phyloP scores from a whole-genome alignment of 1,140 invertebrate species.

The Tetramorium simillimum region DNA sequence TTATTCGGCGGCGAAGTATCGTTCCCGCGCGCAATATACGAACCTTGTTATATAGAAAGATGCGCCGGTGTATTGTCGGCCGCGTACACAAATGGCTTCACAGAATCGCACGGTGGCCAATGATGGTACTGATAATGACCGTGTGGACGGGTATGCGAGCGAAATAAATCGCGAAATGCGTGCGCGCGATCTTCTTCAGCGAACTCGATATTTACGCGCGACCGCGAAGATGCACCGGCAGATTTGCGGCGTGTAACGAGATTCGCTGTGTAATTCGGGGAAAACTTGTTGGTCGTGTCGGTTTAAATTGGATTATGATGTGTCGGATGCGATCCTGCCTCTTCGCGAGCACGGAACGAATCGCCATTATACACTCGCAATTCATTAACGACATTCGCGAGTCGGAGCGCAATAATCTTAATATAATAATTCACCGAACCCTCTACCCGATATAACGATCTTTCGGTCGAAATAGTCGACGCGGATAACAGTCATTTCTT shows the following conservation, averaged over 20 bases:
- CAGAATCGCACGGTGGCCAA: constrained; percentile 58
- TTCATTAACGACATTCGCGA: constrained; percentile 20
- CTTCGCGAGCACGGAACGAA: not conserved
- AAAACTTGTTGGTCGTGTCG: constrained; percentile 4
- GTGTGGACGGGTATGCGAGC: constrained; percentile 17
- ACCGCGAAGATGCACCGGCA: constrained; percentile 21
- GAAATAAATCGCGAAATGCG: constrained; percentile 38
- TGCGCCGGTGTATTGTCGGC: constrained; percentile 68
- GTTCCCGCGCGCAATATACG: constrained; percentile 45
- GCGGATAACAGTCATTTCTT: not conserved
- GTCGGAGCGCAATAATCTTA: not conserved
- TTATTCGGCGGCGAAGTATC: constrained; percentile 67
- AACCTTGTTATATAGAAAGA: constrained; percentile 66
- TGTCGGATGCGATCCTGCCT: not conserved
- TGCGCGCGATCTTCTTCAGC: constrained; percentile 21
- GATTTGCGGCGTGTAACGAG: constrained; percentile 27
- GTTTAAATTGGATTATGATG: constrained; percentile 41
- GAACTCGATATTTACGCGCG: constrained; percentile 41
- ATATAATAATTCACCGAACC: constrained; percentile 23
- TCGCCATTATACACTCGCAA: constrained; percentile 32
- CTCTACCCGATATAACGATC: not conserved
- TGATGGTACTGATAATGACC: constrained; percentile 62
- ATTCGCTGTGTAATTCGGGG: constrained; percentile 37
- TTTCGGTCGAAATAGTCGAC: not conserved
- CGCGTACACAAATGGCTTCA: constrained; percentile 63